Evolutionary conservation across 2,888 invertebrate genomes (phyloP).

Genomic region (Graphium colonna): DNA sequence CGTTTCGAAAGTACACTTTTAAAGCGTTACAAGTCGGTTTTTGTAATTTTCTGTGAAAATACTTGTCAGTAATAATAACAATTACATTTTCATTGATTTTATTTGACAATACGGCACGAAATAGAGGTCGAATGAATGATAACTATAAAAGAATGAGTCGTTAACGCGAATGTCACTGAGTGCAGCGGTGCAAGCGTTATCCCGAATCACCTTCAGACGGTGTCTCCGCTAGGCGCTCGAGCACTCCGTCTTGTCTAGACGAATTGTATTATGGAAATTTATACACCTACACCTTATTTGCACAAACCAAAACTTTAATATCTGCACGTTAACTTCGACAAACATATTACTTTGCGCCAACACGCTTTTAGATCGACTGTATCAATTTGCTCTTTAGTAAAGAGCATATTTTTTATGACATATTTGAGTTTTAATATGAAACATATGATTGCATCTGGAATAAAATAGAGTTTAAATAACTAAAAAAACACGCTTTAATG

Average conservation of each 20-base stretch:
- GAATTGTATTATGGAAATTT: constrained; percentile 76
- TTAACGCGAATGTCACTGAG: constrained; percentile 14
- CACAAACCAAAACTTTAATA: constrained; percentile 43
- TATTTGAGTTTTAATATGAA: too few relatives aligned
- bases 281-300: constrained; percentile 53
- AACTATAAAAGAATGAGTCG: constrained; percentile 26
- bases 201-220: constrained; percentile 67
- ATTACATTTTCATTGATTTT: not conserved
- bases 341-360: constrained; percentile 1
- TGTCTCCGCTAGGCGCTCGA: constrained; percentile 46
- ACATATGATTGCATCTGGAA: too few relatives aligned
- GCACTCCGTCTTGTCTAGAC: constrained; percentile 72
- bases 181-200: constrained; percentile 33
- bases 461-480: too few relatives aligned
- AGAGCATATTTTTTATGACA: too few relatives aligned
- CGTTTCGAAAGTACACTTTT: too few relatives aligned
- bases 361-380: too few relatives aligned
- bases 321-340: constrained; percentile 23
- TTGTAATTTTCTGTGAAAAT: too few relatives aligned
- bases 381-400: too few relatives aligned
- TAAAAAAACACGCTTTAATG: too few relatives aligned
- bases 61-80: not conserved
- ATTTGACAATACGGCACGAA: constrained; percentile 1
- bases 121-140: constrained; percentile 13
- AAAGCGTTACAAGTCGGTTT: too few relatives aligned